Evolutionary conservation across 2,888 invertebrate genomes (phyloP), one percentile per base, ranked within the genome.

Genomic region (Andrena hattorfiana): DNA sequence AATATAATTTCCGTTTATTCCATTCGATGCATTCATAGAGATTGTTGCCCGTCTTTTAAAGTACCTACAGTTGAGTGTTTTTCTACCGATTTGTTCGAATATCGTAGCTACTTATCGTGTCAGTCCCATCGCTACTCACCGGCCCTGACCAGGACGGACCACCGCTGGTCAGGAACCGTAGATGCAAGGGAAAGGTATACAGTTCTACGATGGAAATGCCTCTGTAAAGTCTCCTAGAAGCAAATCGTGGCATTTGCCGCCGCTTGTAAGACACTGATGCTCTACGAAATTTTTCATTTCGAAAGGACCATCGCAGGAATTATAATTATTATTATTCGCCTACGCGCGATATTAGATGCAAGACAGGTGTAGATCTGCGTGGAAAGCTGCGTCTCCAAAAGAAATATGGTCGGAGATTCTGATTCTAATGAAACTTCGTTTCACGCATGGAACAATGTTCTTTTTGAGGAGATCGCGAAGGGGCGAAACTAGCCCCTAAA

Each of bases 71-170:
- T 10, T 1, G 4, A 56, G 23, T 1, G 3, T 4, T 54, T 54
- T 20, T 20, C 8, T 54, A 54, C 54, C 23, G 20, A 23, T 20
- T 56, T 56, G 56, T 56, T 56, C 10, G 56, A 10, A 10, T 10
- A 10, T 10, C 26, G 3, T 10, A 56, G 4, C 13, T 26, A 10
- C 4, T 4, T 23, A 56, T 56, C 26, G 56, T 26, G 20, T 56
- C 23, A 4, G 10, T 26, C 26, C 56, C 56, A 56, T 56, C 26
- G 23, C 77, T 78, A 68, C 64, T 67, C 76, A 78, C 74, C 81
- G 79, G 63, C 71, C 87, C 84, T 84, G 87, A 82, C 86, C 75
- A 77, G 67, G 59, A 76, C 62, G 7, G 80, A 66, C 60, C 56
- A 82, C 72, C 60, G 70, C 42, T 60, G 23, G 51, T 56, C 51